Conservation (phyloP, 2,113 vertebrate species). For the Jacana jacana region DNA sequence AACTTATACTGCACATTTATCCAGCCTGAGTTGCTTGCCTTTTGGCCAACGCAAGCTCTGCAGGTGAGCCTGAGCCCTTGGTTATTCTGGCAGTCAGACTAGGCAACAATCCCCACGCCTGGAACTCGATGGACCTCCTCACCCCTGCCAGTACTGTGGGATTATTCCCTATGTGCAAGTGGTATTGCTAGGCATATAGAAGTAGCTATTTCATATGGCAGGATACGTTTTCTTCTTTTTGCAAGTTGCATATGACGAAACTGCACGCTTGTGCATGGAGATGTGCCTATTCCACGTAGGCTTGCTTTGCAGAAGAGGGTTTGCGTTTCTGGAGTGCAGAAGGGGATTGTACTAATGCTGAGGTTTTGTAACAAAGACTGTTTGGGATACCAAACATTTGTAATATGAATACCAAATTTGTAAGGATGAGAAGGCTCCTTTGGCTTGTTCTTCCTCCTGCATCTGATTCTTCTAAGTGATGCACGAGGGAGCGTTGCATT, state of each 20-base stretch:
- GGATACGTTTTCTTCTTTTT: too few relatives aligned
- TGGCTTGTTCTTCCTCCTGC: background rate
- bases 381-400: background rate
- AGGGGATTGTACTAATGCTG: background rate
- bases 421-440: background rate
- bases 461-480: background rate
- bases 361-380: background rate
- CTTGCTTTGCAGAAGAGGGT: too few relatives aligned
- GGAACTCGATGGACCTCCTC: too few relatives aligned
- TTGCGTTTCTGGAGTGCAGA: too few relatives aligned
- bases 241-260: too few relatives aligned
- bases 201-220: too few relatives aligned
- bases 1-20: constrained; percentile 58
- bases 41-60: accelerated
- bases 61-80: background rate
- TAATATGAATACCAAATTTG: background rate
- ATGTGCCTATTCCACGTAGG: too few relatives aligned
- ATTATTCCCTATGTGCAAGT: too few relatives aligned
- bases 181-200: too few relatives aligned
- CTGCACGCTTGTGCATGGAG: too few relatives aligned
- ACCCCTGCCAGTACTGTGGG: too few relatives aligned
- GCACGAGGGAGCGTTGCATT: background rate
- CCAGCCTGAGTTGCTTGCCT: constrained; percentile 60
- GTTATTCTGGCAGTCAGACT: background rate
- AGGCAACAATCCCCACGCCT: too few relatives aligned